phyloP scores from a whole-genome alignment of 2,797 vertebrate genomes.

The Octomys mimax region DNA sequence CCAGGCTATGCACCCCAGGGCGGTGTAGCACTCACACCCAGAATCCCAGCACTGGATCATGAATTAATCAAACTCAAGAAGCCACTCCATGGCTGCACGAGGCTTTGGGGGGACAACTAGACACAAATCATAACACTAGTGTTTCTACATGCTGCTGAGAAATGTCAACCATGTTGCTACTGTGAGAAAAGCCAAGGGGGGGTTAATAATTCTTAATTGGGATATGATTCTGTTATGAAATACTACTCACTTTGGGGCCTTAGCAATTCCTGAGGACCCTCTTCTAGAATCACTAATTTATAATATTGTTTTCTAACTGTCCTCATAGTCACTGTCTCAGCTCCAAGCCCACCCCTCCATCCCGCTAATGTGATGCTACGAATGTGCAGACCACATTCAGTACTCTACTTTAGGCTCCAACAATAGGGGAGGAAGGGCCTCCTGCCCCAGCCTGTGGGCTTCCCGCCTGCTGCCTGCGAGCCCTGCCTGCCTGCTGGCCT shows the following conservation, averaged over 20 bases:
- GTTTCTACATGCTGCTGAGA: not conserved
- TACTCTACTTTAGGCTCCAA: not conserved
- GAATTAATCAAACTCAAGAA: too few relatives aligned
- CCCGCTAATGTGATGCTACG: not conserved
- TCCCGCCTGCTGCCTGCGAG: not conserved
- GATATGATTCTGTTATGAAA: not conserved
- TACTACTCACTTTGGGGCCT: not conserved
- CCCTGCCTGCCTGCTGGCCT: not conserved
- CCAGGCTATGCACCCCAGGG: too few relatives aligned
- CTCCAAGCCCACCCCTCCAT: not conserved
- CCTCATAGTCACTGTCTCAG: not conserved
- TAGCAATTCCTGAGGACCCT: not conserved
- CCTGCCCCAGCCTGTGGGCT: not conserved
- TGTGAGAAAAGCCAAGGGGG: not conserved
- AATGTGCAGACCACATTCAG: fast-evolving
- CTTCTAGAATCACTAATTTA: not conserved
- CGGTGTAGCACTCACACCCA: too few relatives aligned
- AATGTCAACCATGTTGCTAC: not conserved
- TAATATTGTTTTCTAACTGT: not conserved
- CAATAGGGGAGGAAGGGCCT: not conserved
- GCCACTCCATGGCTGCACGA: too few relatives aligned
- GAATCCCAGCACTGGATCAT: too few relatives aligned
- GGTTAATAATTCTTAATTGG: not conserved
- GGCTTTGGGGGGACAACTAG: too few relatives aligned
- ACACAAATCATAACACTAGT: too few relatives aligned